phyloP scores from a whole-genome alignment of 2,113 vertebrate genomes.

The Brachyistius frenatus region DNA sequence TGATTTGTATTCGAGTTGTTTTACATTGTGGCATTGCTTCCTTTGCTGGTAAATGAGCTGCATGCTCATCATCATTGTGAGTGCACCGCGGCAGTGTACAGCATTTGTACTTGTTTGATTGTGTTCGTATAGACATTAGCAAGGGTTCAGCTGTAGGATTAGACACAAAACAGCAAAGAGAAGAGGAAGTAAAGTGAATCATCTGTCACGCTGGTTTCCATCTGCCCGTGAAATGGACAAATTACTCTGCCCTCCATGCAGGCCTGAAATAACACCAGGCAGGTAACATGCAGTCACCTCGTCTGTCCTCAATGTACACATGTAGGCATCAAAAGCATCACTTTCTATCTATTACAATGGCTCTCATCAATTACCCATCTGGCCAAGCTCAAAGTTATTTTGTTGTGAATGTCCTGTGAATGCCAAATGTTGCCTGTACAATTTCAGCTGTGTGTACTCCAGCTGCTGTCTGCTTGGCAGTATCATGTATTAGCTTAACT shows the following conservation, averaged over 20 bases:
- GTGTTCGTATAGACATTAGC: slow-evolving; percentile 45
- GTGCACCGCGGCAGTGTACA: background rate
- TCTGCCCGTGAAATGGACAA: slow-evolving; percentile 58
- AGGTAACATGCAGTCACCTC: slow-evolving; percentile 23
- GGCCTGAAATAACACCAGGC: slow-evolving; percentile 48
- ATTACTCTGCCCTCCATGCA: slow-evolving; percentile 44
- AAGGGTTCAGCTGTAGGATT: slow-evolving; percentile 45
- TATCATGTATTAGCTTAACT: slow-evolving; percentile 37
- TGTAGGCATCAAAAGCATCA: slow-evolving; percentile 32
- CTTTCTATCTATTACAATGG: slow-evolving; percentile 37
- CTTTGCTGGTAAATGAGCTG: slow-evolving; percentile 18
- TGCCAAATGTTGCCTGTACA: slow-evolving; percentile 65
- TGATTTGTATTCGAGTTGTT: background rate
- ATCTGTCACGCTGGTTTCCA: slow-evolving; percentile 67
- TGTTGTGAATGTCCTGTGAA: slow-evolving; percentile 53
- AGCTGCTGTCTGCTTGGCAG: slow-evolving; percentile 74
- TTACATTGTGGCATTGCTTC: background rate
- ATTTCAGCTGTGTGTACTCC: slow-evolving; percentile 58
- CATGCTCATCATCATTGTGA: background rate
- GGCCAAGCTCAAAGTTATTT: slow-evolving; percentile 53
- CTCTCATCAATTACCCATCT: slow-evolving; percentile 68
- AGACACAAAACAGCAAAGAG: slow-evolving; percentile 39
- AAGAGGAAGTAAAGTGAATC: slow-evolving; percentile 61
- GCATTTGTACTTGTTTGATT: slow-evolving; percentile 53
- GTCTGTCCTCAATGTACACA: slow-evolving; percentile 25